Evolutionary conservation across 2,888 invertebrate genomes (phyloP), one percentile per base, ranked within the genome.

Genomic region (Adela reaumurella): DNA sequence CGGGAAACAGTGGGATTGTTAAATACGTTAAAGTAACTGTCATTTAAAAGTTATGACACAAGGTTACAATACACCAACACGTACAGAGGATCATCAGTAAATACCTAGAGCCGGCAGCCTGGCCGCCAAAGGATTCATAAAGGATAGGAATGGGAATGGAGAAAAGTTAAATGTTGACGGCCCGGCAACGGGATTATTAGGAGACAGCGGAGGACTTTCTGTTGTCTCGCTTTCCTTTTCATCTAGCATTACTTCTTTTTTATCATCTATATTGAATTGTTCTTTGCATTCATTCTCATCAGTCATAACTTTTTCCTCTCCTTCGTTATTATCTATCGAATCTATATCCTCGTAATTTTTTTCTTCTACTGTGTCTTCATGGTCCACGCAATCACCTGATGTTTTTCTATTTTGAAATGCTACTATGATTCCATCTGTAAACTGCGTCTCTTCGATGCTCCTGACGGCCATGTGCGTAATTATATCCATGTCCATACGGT

Each of bases 21-120:
- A 43, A 6, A 17, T 4, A 43, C 11, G 43, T 17, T 17, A 43
- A 4, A 6, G 43, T 4, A 10, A n/a, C 10, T 10, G 35, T 35
- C 14, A 14, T 19, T 3, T 16, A 3, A 14, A 17, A 43, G 43
- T 43, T 43, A 43, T 19, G 8, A 43, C 14, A 43, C 43, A 10
- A 43, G 6, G 19, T 43, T 43, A 43, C 17, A 43, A 17, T 43
- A 43, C 18, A 43, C 2, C 14, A 8, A 58, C 57, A 61, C 58
- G 58, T 48, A 49, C 55, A 52, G 46, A 45, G 63, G 53, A 55
- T 54, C 47, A 28, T 29, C 45, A 42, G 62, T 65, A 68, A 63
- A 64, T 79, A 81, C 80, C 80, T 80, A 81, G 65, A 57, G 65
- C 63, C 57, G 77, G 71, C 62, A 80, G 65, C 62, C 76, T 70